These are phyloP conservation scores for Halictus rubicundus DNA, from an alignment of 1,140 invertebrate genomes.

Conservation along the genomic window DNA sequence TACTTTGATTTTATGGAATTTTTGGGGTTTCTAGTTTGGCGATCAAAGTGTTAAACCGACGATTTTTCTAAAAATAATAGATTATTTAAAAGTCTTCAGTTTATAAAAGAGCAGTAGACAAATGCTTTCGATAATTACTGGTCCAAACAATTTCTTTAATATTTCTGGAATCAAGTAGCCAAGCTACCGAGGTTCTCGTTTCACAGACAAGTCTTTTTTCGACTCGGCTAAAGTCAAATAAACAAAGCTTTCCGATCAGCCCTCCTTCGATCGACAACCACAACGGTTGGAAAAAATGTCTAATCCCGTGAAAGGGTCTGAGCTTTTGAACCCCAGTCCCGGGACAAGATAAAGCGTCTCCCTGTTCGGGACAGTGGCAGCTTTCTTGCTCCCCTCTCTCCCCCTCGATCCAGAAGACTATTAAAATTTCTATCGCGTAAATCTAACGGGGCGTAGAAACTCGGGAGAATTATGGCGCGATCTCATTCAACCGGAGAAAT, in stretches of 20 bases:
- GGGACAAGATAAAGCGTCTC: not conserved
- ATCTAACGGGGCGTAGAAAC: not conserved
- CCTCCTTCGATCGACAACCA: not conserved
- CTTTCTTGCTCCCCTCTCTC: not conserved
- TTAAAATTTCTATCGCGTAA: slow-evolving; percentile 12
- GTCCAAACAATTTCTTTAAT: too few species aligned
- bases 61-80: too few species aligned
- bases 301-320: slow-evolving; percentile 3
- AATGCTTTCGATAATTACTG: too few species aligned
- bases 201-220: not conserved
- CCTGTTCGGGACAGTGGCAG: not conserved
- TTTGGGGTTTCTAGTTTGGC: too few species aligned
- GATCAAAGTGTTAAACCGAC: too few species aligned
- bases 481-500: too few species aligned
- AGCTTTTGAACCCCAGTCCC: not conserved
- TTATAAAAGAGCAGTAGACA: too few species aligned
- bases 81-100: too few species aligned
- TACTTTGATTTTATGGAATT: too few species aligned
- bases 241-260: slow-evolving; percentile 10
- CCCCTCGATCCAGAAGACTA: not conserved
- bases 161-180: too few species aligned
- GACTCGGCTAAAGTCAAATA: not conserved
- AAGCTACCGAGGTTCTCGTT: not conserved
- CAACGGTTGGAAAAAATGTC: not conserved
- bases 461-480: not conserved